phyloP scores from a whole-genome alignment of 2,797 vertebrate species.

The Thamnophis elegans region DNA sequence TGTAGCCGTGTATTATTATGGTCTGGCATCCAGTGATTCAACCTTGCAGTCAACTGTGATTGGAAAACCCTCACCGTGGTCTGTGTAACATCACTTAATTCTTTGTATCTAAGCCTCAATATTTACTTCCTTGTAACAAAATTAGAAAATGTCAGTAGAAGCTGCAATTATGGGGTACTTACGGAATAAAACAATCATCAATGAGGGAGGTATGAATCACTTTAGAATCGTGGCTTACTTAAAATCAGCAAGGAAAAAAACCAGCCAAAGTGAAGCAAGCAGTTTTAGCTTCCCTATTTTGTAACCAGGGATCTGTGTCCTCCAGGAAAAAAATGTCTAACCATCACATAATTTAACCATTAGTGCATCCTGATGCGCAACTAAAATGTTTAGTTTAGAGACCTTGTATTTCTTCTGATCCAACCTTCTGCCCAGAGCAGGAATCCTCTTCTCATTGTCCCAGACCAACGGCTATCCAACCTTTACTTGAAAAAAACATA shows the following conservation, averaged over 20 bases:
- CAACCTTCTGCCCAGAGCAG: background rate
- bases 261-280: background rate
- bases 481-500: background rate
- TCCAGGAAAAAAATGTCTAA: background rate
- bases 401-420: background rate
- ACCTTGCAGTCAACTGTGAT: conserved; percentile 27
- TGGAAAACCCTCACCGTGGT: background rate
- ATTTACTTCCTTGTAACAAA: background rate
- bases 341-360: background rate
- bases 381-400: background rate
- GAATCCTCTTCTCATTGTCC: background rate
- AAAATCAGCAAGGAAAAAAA: background rate
- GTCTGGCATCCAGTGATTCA: conserved; percentile 8
- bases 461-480: background rate
- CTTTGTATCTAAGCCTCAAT: background rate
- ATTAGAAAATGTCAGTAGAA: background rate
- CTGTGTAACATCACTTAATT: background rate
- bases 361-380: background rate
- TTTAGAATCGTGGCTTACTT: background rate
- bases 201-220: background rate
- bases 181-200: background rate
- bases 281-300: background rate
- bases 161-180: background rate
- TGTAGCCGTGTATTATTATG: background rate
- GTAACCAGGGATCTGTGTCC: background rate